Base-by-base conservation (phyloP, 2,113 vertebrate species). In the Pitta sordida region DNA sequence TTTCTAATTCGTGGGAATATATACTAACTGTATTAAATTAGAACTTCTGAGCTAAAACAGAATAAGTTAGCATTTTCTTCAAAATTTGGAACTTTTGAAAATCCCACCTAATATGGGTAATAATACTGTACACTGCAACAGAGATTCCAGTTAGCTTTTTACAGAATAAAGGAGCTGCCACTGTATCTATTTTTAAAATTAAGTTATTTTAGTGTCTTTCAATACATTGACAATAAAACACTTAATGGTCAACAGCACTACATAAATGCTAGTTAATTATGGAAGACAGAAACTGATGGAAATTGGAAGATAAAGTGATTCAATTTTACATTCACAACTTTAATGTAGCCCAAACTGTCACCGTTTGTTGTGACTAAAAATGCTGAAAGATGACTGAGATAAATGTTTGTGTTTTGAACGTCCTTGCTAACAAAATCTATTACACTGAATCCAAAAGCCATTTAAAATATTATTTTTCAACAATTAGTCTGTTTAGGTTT, bases 381-480 rank as follows among this genome's bases (percentile, higher is more conserved):
- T 7, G 16, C 62, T 93, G 55, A 85, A 82, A 78, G 53, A 93
- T 59, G 37, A 78, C 85, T 22, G 65, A 75, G 46, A 88, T 82
- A 88, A 52, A 4, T 56, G 81, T 53, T 81, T 91, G n/a, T 80
- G 27, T 55, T 95, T 84, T 52, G 37, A 94, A 86, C 0, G 0
- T 13, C 29, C 53, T 60, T 84, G 32, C 83, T 95, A 82, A 73
- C 13, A 79, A 84, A 90, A 93, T 51, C 62, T 82, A 51, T 36
- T 60, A 44, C 20, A 79, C n/a, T 26, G 34, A 84, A 89, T 73
- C 18, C 67, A 82, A 93, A 79, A 44, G 32, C 13, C 27, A 29
- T 68, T 93, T 46, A 87, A 88, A 95, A 76, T 60, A 23, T n/a
- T 76, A 68, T 44, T 91, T 94, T 93, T 62, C 58, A 92, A 60